These are phyloP conservation scores for Lindbergichthys nudifrons DNA, from an alignment of 2,797 vertebrate genomes.

Conservation along the genomic window DNA sequence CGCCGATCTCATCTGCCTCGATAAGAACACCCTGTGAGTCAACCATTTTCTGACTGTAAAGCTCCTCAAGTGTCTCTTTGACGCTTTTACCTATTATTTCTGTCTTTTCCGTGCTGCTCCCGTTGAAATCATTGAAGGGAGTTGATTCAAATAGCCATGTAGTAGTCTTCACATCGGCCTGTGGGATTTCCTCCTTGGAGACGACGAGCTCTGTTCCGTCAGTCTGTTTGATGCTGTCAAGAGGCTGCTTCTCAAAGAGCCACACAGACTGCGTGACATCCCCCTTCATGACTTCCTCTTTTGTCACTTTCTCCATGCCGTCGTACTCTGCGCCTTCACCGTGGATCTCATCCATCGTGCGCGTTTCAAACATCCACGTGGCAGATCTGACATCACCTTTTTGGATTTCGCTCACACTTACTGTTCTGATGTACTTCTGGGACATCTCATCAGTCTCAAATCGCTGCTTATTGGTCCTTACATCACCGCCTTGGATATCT, in stretches of 20 bases:
- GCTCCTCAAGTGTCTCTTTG: constrained; percentile 90
- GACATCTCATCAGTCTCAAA: constrained; percentile 88
- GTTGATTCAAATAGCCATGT: constrained; percentile 96
- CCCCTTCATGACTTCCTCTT: constrained; percentile 92
- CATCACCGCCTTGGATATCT: constrained; percentile 88
- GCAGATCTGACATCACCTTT: constrained; percentile 92
- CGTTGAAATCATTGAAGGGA: constrained; percentile 89
- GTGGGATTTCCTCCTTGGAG: constrained; percentile 89
- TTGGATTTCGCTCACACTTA: constrained; percentile 93
- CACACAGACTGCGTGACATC: constrained; percentile 94
- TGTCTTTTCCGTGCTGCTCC: constrained; percentile 84
- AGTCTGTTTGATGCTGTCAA: constrained; percentile 88
- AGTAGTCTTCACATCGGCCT: constrained; percentile 91
- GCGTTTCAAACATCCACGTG: constrained; percentile 95
- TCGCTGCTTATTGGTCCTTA: constrained; percentile 86
- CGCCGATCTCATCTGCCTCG: constrained; percentile 92
- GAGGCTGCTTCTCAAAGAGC: constrained; percentile 93
- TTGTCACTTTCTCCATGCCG: constrained; percentile 88
- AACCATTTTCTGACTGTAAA: constrained; percentile 91
- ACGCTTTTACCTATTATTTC: constrained; percentile 93
- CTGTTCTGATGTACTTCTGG: constrained; percentile 88
- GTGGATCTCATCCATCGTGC: constrained; percentile 89
- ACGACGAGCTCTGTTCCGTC: constrained; percentile 76
- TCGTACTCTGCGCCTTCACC: constrained; percentile 85
- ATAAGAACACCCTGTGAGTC: constrained; percentile 92